Conservation (phyloP, 2,113 vertebrate species). For the Dipodomys ordii region DNA sequence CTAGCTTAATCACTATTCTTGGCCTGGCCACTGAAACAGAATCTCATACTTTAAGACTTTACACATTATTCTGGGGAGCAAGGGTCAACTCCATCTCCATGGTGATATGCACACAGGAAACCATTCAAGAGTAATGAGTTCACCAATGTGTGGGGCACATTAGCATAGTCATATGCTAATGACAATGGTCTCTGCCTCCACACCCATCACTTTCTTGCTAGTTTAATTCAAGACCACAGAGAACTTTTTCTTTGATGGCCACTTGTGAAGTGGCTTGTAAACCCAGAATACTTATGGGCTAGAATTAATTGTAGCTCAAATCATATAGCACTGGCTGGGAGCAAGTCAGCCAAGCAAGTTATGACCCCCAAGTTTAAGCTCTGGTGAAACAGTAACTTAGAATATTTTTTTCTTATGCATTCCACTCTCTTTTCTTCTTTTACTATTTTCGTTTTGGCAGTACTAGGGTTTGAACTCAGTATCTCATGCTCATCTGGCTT, state of each 20-base stretch:
- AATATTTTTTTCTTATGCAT: neutral
- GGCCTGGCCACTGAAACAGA: conserved; percentile 13
- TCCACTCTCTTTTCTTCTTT: neutral
- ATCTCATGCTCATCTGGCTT: too few species aligned
- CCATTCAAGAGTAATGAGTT: neutral
- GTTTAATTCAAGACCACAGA: neutral
- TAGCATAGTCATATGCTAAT: neutral
- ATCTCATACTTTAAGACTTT: neutral
- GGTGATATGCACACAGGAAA: neutral
- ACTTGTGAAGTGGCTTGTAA: too few species aligned
- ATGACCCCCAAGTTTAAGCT: too few species aligned
- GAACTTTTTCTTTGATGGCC: too few species aligned
- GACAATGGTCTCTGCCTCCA: conserved; percentile 6
- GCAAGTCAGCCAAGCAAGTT: too few species aligned
- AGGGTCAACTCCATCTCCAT: neutral
- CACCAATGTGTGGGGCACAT: neutral
- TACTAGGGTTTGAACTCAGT: too few species aligned
- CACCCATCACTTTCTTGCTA: conserved; percentile 20
- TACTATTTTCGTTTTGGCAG: too few species aligned
- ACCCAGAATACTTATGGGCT: too few species aligned
- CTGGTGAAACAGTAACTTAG: too few species aligned
- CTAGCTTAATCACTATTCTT: neutral
- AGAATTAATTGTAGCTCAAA: too few species aligned
- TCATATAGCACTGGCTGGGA: too few species aligned
- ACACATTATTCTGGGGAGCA: neutral